A percentile compares a stretch with the other conserved stretches of the same genome.
Evolutionary conservation across 1,140 invertebrate genomes (phyloP).

Genomic region (Heliconius congener): DNA sequence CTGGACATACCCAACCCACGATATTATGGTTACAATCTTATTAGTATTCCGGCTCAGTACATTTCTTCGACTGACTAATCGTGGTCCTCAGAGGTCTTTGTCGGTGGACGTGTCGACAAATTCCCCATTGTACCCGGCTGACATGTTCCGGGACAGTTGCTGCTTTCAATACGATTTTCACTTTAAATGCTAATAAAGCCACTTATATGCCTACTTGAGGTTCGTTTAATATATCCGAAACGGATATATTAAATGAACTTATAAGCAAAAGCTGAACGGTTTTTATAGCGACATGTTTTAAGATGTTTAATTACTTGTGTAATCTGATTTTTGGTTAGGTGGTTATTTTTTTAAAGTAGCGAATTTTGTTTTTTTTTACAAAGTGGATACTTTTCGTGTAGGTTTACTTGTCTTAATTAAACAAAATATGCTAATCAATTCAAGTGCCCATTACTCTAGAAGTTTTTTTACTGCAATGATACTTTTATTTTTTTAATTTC

Average conservation of each 20-base stretch:
- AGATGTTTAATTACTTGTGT: neutral
- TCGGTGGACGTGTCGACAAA: conserved; percentile 42
- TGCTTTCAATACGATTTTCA: conserved; percentile 39
- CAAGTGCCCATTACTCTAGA: too few species aligned
- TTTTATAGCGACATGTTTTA: neutral
- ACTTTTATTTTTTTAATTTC: too few species aligned
- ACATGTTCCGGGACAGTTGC: conserved; percentile 32
- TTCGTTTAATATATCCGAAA: conserved; percentile 17
- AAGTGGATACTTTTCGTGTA: neutral
- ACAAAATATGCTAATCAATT: too few species aligned
- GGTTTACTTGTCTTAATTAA: too few species aligned
- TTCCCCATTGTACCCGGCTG: conserved; percentile 38
- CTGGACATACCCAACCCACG: conserved; percentile 15
- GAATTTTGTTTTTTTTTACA: neutral
- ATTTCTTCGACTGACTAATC: conserved; percentile 42
- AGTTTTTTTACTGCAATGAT: too few species aligned
- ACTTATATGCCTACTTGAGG: conserved; percentile 36
- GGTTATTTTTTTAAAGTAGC: neutral
- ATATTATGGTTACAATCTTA: conserved; percentile 31
- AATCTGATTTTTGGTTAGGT: neutral
- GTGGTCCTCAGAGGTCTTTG: conserved; percentile 37
- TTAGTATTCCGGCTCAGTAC: conserved; percentile 42
- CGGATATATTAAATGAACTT: neutral
- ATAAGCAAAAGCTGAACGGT: neutral
- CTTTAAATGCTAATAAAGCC: conserved; percentile 41